Conservation (phyloP, 1,140 invertebrate species). For the Ceratina australensis region DNA sequence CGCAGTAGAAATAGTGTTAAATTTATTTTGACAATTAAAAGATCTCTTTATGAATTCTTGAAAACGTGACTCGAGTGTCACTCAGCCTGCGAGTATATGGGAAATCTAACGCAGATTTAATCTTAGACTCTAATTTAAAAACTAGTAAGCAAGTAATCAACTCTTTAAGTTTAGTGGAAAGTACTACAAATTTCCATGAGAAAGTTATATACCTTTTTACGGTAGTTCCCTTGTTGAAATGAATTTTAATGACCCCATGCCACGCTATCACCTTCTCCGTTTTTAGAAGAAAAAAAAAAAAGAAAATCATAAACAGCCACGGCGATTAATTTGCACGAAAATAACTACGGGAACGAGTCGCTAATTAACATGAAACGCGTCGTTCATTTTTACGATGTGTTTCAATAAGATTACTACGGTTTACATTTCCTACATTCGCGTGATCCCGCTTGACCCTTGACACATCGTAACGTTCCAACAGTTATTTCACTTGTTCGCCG, state of each 20-base stretch:
- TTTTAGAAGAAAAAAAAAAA: no score
- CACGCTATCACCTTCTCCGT: neutral
- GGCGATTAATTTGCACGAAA: neutral
- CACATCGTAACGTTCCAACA: slow-evolving; percentile 17
- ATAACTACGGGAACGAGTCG: slow-evolving; percentile 16
- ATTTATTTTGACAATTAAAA: no score
- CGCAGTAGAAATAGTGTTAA: no score
- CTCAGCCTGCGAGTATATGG: no score
- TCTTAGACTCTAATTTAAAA: neutral
- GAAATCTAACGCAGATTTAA: no score
- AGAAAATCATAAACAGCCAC: neutral
- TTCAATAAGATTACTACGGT: slow-evolving; percentile 8
- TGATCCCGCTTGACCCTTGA: slow-evolving; percentile 24
- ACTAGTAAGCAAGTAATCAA: neutral
- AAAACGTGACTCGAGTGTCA: neutral
- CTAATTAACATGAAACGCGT: slow-evolving; percentile 39
- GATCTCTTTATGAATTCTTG: no score
- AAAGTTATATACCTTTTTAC: neutral
- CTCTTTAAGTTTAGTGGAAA: neutral
- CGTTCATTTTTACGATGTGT: slow-evolving; percentile 27
- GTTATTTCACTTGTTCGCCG: neutral
- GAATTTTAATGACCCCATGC: slow-evolving; percentile 11
- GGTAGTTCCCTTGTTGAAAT: slow-evolving; percentile 6
- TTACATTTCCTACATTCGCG: slow-evolving; percentile 29
- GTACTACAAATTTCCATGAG: neutral